phyloP scores from a whole-genome alignment of 1,140 invertebrate species.

The Conus betulinus region DNA sequence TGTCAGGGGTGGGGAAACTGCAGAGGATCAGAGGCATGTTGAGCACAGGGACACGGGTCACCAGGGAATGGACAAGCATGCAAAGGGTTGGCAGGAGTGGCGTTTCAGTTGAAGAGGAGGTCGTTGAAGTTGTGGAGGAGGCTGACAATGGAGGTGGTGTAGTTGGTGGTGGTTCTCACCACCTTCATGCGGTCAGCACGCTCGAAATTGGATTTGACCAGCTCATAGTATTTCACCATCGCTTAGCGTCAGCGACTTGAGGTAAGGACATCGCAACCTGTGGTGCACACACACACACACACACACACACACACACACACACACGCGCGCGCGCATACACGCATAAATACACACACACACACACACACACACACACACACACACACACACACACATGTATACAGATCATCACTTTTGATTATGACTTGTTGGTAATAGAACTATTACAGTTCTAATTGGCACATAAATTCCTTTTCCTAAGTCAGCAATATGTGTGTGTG shows the following conservation, averaged over 20 bases:
- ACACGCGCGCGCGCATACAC: background rate
- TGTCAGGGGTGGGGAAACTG: no score
- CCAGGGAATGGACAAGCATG: background rate
- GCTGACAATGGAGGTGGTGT: conserved; percentile 85
- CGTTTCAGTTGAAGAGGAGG: conserved; percentile 84
- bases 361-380: no score
- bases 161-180: conserved; percentile 96
- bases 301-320: no score
- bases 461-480: no score
- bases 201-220: conserved; percentile 99
- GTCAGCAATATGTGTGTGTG: no score
- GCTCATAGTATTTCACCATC: conserved; percentile 99
- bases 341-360: no score
- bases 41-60: background rate
- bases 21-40: background rate
- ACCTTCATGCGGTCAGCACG: conserved; percentile 96
- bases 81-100: background rate
- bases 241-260: conserved; percentile 82
- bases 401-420: no score
- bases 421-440: no score
- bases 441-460: no score
- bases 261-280: conserved; percentile 76
- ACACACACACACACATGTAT: no score
- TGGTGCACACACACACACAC: conserved; percentile 26
- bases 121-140: conserved; percentile 95